Percentiles rank a stretch among this genome's conserved stretches.
phyloP scores from a whole-genome alignment of 2,113 vertebrate species.

The Nycticryphes semicollaris region DNA sequence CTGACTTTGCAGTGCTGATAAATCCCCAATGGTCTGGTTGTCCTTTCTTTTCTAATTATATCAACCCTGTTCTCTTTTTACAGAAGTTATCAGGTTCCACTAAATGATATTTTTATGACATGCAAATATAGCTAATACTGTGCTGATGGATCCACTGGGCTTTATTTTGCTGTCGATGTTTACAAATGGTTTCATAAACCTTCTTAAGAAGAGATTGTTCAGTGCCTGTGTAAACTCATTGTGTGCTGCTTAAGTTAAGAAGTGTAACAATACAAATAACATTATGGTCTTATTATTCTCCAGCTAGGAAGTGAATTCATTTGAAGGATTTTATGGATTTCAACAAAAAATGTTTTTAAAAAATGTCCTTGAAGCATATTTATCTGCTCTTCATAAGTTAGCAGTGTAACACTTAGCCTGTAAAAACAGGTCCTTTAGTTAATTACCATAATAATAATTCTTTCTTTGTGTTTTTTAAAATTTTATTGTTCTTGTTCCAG shows the following conservation, averaged over 20 bases:
- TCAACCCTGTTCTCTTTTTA: neutral
- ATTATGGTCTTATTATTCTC: neutral
- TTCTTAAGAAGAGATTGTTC: conserved; percentile 29
- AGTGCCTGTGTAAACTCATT: conserved; percentile 22
- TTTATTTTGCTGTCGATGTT: conserved; percentile 3
- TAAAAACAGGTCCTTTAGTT: neutral
- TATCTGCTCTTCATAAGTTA: neutral
- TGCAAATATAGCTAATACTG: neutral
- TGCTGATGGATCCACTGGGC: neutral
- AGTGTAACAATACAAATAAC: neutral
- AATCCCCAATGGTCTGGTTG: neutral
- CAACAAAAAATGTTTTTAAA: neutral
- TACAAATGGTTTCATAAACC: conserved; percentile 23
- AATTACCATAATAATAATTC: neutral
- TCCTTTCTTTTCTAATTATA: neutral
- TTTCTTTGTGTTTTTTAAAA: neutral
- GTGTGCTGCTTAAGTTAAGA: neutral
- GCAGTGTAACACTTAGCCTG: neutral
- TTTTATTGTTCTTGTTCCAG: neutral
- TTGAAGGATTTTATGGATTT: neutral
- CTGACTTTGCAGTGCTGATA: neutral
- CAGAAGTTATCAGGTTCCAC: neutral
- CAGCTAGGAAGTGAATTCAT: neutral
- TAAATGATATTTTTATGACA: conserved; percentile 13
- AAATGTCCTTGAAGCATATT: neutral